Percentiles rank a stretch among this genome's conserved stretches.
Conservation (phyloP, 2,888 invertebrate genomes). For the Fissipunctia ypsillon region DNA sequence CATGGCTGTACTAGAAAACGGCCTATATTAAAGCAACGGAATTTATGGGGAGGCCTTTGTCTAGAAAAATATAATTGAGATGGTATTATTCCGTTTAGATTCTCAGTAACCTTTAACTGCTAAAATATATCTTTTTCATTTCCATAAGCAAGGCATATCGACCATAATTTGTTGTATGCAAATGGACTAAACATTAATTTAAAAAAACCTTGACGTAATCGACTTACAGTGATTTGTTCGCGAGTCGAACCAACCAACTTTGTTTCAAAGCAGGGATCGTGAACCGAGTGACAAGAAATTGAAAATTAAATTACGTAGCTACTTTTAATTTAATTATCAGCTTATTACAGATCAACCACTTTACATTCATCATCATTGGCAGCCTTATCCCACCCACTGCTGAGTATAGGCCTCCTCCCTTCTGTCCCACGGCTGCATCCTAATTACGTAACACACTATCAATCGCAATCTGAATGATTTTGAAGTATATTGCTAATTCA, state of each 20-base stretch:
- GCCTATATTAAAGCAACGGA: too few species aligned
- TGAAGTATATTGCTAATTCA: too few species aligned
- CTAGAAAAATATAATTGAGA: neutral
- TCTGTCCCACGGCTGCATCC: too few species aligned
- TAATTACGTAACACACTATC: too few species aligned
- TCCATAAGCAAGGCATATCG: neutral
- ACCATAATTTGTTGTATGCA: slow-evolving; percentile 19
- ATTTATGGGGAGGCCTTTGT: too few species aligned
- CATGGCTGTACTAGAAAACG: too few species aligned
- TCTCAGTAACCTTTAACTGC: too few species aligned
- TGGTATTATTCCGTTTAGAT: too few species aligned
- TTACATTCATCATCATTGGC: neutral
- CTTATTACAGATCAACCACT: neutral
- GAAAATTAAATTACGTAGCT: neutral
- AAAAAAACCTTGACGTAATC: slow-evolving; percentile 34
- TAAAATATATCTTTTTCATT: neutral
- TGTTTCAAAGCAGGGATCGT: slow-evolving; percentile 11
- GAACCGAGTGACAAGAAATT: slow-evolving; percentile 6
- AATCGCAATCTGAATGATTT: too few species aligned
- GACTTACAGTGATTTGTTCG: slow-evolving; percentile 44
- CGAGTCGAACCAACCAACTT: slow-evolving; percentile 11
- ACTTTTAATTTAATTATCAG: neutral
- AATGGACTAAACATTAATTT: slow-evolving; percentile 21
- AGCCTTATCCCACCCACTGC: too few species aligned
- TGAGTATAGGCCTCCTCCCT: too few species aligned